Evolutionary conservation across 2,888 invertebrate genomes (phyloP).

Genomic region (Pharmacophagus antenor): DNA sequence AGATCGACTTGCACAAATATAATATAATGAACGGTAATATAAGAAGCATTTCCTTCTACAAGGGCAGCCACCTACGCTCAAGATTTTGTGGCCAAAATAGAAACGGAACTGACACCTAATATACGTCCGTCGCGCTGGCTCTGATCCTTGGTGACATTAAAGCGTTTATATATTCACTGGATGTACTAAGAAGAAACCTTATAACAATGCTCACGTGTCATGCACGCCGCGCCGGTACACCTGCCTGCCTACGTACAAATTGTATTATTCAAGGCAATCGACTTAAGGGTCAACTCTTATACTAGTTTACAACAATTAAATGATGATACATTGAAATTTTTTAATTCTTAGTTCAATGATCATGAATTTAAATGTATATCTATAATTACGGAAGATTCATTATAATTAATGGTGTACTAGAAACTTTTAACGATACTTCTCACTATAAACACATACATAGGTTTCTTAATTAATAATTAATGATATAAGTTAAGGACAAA

Average conservation of each 20-base stretch:
- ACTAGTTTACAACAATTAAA: constrained; percentile 20
- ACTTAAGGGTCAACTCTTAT: constrained; percentile 24
- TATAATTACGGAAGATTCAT: not conserved
- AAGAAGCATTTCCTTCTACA: not conserved
- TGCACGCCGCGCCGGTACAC: constrained; percentile 14
- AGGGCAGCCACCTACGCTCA: not conserved
- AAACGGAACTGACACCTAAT: constrained; percentile 11
- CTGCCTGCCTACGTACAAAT: constrained; percentile 19
- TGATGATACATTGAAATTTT: constrained; percentile 27
- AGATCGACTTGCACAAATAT: too few relatives aligned
- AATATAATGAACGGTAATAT: not conserved
- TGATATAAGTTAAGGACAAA: too few relatives aligned
- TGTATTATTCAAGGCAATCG: constrained; percentile 30
- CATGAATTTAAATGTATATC: not conserved
- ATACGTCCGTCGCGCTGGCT: constrained; percentile 2
- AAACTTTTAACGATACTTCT: too few relatives aligned
- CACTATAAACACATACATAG: too few relatives aligned
- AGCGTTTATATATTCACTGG: constrained; percentile 13
- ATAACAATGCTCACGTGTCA: constrained; percentile 26
- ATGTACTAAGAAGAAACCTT: constrained; percentile 27
- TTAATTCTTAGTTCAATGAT: not conserved
- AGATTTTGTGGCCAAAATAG: constrained; percentile 3
- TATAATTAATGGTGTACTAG: not conserved
- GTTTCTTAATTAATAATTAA: too few relatives aligned
- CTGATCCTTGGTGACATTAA: constrained; percentile 7